phyloP scores from a whole-genome alignment of 2,797 vertebrate species.

The Meda fulgida region DNA sequence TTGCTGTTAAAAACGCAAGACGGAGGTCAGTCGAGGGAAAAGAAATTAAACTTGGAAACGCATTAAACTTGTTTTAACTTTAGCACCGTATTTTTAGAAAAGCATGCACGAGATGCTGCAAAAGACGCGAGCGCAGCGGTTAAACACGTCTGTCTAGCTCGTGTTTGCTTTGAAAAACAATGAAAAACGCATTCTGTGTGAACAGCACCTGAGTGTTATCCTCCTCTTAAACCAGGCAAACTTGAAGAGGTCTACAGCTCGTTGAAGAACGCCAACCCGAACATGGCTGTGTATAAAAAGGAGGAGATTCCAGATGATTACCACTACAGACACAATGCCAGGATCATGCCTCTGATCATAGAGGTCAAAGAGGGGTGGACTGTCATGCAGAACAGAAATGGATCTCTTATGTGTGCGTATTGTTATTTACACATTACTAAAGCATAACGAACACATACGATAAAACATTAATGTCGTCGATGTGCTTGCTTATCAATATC shows the following conservation, averaged over 20 bases:
- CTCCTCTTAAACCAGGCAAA: conserved; percentile 76
- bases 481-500: background rate
- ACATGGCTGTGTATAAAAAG: conserved; percentile 88
- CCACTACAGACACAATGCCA: conserved; percentile 83
- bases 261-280: conserved; percentile 83
- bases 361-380: conserved; percentile 91
- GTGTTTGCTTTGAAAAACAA: background rate
- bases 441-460: background rate
- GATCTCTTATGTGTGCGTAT: conserved; percentile 82
- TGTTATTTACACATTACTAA: background rate
- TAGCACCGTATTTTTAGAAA: too few relatives aligned
- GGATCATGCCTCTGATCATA: conserved; percentile 87
- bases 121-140: background rate
- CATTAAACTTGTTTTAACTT: background rate
- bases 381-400: conserved; percentile 83
- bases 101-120: background rate
- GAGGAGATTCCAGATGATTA: conserved; percentile 84
- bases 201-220: background rate
- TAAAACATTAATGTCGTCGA: background rate
- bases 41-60: too few relatives aligned
- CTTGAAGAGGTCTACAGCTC: conserved; percentile 84
- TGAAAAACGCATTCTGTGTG: background rate
- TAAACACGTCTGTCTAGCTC: too few relatives aligned
- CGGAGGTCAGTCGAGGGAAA: too few relatives aligned
- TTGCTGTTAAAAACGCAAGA: background rate